Percentiles rank a stretch among this genome's conserved stretches.
phyloP scores from a whole-genome alignment of 1,140 invertebrate genomes.

The Sesamia nonagrioides region DNA sequence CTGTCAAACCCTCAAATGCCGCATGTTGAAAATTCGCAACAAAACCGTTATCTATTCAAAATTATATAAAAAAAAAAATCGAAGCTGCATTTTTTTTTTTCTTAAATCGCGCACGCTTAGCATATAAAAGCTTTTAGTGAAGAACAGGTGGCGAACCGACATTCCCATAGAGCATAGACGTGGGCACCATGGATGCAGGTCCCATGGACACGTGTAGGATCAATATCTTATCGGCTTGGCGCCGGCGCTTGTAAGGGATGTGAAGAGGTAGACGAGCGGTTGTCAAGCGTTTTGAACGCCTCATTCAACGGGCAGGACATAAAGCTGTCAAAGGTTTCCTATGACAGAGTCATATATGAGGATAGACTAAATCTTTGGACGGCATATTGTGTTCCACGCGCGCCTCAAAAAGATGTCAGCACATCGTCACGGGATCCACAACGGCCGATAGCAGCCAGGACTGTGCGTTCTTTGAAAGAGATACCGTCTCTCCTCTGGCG shows the following conservation, averaged over 20 bases:
- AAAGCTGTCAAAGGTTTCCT: neutral
- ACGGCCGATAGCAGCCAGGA: too few relatives aligned
- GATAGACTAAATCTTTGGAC: too few relatives aligned
- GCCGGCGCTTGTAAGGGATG: constrained; percentile 74
- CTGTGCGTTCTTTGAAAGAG: too few relatives aligned
- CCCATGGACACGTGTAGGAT: constrained; percentile 75
- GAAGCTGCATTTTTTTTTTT: constrained; percentile 27
- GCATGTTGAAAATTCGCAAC: neutral
- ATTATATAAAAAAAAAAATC: neutral
- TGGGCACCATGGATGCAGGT: constrained; percentile 62
- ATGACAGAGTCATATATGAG: neutral
- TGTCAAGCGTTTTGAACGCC: constrained; percentile 39
- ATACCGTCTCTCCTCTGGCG: too few relatives aligned
- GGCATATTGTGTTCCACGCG: too few relatives aligned
- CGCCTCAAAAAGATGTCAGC: too few relatives aligned
- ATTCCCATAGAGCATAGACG: constrained; percentile 65
- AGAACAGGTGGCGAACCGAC: constrained; percentile 70
- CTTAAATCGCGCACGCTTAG: constrained; percentile 65
- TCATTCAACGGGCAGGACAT: too few relatives aligned
- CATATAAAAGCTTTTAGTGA: constrained; percentile 60
- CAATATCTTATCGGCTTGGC: constrained; percentile 75
- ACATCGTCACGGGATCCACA: too few relatives aligned
- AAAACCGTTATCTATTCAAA: neutral
- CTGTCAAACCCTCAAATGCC: constrained; percentile 8
- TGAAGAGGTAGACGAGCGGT: constrained; percentile 53